Conservation (phyloP, 2,113 vertebrate species). For the Maccullochella peelii region DNA sequence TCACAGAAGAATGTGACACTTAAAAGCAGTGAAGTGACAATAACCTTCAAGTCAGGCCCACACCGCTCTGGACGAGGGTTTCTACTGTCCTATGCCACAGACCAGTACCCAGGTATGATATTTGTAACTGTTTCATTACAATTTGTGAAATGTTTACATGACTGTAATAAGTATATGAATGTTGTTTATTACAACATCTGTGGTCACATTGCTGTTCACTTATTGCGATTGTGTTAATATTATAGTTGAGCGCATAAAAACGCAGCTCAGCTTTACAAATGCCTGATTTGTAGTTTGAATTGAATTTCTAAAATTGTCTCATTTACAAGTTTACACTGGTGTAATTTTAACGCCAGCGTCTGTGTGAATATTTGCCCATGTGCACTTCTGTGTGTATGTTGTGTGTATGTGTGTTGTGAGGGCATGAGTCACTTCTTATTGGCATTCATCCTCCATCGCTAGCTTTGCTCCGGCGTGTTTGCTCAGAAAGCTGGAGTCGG, state of each 20-base stretch:
- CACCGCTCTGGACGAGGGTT: slow-evolving; percentile 90
- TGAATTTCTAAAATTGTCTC: not conserved
- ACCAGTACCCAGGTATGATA: slow-evolving; percentile 85
- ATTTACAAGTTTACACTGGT: slow-evolving; percentile 36
- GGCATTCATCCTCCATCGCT: slow-evolving; percentile 74
- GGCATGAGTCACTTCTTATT: slow-evolving; percentile 64
- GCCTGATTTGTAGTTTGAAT: not conserved
- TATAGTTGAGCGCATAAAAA: not conserved
- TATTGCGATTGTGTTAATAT: not conserved
- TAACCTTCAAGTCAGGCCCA: slow-evolving; percentile 85
- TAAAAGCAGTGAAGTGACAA: slow-evolving; percentile 79
- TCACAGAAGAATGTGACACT: slow-evolving; percentile 76
- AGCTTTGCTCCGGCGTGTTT: slow-evolving; percentile 73
- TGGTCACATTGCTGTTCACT: no score
- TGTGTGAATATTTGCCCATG: slow-evolving; percentile 35
- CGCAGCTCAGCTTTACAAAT: not conserved
- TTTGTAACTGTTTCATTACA: not conserved
- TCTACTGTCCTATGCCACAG: slow-evolving; percentile 88
- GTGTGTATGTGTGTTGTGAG: slow-evolving; percentile 28
- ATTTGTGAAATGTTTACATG: not conserved
- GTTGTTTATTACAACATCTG: not conserved
- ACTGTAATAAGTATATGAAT: not conserved
- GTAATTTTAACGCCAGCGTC: not conserved
- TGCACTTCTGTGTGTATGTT: not conserved
- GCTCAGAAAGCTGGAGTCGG: slow-evolving; percentile 63